These are phyloP conservation scores for Caenorhabditis brenneri DNA, from an alignment of 1,140 invertebrate genomes.

Conservation along the genomic window DNA sequence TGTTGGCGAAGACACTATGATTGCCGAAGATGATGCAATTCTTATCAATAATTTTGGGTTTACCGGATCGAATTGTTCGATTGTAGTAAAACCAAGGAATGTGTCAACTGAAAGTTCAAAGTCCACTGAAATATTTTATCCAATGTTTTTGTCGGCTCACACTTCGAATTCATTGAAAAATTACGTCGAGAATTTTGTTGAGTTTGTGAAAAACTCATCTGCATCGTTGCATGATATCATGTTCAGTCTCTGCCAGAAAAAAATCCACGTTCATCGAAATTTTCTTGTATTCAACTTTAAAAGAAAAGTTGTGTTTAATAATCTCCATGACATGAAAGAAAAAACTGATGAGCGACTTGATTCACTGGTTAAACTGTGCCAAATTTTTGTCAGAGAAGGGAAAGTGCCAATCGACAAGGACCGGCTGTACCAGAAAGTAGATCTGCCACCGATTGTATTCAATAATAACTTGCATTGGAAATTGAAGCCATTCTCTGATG, in stretches of 20 bases:
- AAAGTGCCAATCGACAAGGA: neutral
- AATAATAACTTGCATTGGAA: neutral
- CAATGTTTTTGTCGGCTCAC: constrained; percentile 59
- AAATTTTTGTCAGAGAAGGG: neutral
- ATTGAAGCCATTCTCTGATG: neutral
- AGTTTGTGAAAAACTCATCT: neutral
- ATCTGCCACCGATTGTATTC: neutral
- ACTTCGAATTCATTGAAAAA: constrained; percentile 42
- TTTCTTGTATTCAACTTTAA: constrained; percentile 26
- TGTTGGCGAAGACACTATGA: constrained; percentile 49
- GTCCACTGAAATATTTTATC: constrained; percentile 3
- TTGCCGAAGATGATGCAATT: neutral
- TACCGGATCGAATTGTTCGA: constrained; percentile 59
- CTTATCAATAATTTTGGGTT: constrained; percentile 66
- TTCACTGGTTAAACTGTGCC: neutral
- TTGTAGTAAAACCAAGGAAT: constrained; percentile 51
- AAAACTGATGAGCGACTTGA: neutral
- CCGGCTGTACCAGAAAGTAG: neutral
- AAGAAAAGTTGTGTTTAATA: neutral
- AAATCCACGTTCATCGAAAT: constrained; percentile 15
- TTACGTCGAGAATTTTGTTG: neutral
- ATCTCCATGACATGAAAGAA: neutral
- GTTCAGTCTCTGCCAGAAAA: neutral
- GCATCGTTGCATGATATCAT: neutral
- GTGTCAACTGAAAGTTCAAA: neutral